These are phyloP conservation scores for Pomatostomus ruficeps DNA, from an alignment of 2,113 vertebrate species.

Conservation along the genomic window DNA sequence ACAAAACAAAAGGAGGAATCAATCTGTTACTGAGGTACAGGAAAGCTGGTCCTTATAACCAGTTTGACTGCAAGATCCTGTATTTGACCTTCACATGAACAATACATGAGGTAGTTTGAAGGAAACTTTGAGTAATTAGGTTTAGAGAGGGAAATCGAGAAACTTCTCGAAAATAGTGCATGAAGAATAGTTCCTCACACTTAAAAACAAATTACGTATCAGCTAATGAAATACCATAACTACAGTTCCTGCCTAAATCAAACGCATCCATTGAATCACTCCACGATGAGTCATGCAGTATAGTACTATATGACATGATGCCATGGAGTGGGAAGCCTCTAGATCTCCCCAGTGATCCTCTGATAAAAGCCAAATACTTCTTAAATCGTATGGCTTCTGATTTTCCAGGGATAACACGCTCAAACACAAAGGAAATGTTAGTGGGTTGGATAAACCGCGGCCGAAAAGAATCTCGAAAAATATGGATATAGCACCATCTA, in stretches of 20 bases:
- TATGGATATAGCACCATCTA: conserved; percentile 52
- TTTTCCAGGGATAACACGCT: background rate
- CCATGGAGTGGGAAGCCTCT: background rate
- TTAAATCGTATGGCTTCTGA: background rate
- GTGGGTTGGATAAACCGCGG: background rate
- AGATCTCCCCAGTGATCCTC: background rate
- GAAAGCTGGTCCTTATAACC: background rate
- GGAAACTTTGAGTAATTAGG: background rate
- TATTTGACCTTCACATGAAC: background rate
- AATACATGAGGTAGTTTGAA: background rate
- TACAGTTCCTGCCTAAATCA: background rate
- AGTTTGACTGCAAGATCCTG: background rate
- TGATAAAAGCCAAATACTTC: background rate
- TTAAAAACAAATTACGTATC: background rate
- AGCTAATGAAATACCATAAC: background rate
- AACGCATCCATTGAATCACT: background rate
- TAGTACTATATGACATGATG: background rate
- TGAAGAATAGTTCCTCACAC: background rate
- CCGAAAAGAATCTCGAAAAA: background rate
- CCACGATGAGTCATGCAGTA: background rate
- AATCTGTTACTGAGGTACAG: background rate
- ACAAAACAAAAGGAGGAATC: background rate
- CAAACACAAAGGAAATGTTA: background rate
- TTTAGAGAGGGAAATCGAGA: background rate
- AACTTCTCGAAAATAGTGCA: background rate